phyloP scores from a whole-genome alignment of 2,797 vertebrate species.

The Esox masquinongy region DNA sequence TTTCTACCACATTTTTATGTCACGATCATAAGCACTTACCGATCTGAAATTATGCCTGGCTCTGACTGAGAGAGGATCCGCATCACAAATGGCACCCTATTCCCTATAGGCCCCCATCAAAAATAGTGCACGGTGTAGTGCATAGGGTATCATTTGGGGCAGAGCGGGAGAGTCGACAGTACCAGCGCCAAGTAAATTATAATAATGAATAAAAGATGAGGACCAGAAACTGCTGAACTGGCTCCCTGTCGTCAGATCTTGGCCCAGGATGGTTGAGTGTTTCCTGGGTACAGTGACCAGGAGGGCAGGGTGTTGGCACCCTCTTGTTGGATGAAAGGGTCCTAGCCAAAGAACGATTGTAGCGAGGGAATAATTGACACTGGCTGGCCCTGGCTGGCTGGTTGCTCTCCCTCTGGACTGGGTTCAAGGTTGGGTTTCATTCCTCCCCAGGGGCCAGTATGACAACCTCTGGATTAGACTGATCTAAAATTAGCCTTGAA shows the following conservation, averaged over 20 bases:
- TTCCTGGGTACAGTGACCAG: conserved; percentile 47
- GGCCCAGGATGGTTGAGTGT: conserved; percentile 46
- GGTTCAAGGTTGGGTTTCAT: conserved; percentile 18
- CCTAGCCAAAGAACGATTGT: background rate
- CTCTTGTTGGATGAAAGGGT: conserved; percentile 19
- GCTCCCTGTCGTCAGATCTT: conserved; percentile 30
- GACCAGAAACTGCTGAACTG: conserved; percentile 52
- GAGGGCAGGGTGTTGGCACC: conserved; percentile 32
- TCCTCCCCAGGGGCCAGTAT: background rate
- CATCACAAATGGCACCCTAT: background rate
- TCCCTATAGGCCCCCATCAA: background rate
- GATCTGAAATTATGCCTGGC: conserved; percentile 35
- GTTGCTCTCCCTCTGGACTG: background rate
- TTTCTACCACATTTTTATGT: conserved; percentile 49
- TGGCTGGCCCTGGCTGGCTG: conserved; percentile 9
- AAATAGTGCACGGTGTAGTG: background rate
- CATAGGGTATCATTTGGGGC: too few species aligned
- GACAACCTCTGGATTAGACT: background rate
- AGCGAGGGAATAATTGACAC: conserved; percentile 45
- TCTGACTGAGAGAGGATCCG: background rate
- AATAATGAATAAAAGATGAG: conserved; percentile 71
- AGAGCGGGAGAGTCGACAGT: background rate
- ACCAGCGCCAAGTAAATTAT: conserved; percentile 53
- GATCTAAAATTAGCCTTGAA: background rate
- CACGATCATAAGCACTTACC: conserved; percentile 50